Evolutionary conservation across 2,888 invertebrate species (phyloP).

Genomic region (Nymphalis urticae): DNA sequence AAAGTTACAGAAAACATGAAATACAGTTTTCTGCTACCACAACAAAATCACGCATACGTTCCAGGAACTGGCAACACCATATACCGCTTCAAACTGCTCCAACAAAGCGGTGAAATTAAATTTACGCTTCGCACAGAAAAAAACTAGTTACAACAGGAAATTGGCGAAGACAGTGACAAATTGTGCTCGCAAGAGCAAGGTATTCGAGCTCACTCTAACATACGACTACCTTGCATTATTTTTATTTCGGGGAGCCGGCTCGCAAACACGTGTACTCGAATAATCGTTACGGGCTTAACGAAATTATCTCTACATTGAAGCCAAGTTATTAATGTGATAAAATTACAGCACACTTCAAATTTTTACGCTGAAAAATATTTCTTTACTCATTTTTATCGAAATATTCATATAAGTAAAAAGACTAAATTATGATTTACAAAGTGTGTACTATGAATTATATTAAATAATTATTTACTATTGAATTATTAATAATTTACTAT

Average conservation of each 20-base stretch:
- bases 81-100: slow-evolving; percentile 60
- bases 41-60: background rate
- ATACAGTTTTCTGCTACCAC: background rate
- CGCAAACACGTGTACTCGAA: slow-evolving; percentile 21
- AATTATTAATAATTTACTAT: too few species aligned
- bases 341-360: background rate
- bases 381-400: too few species aligned
- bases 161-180: slow-evolving; percentile 80
- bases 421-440: too few species aligned
- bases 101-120: slow-evolving; percentile 78
- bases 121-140: slow-evolving; percentile 77
- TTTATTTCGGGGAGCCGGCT: slow-evolving; percentile 43
- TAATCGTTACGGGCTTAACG: slow-evolving; percentile 4
- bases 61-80: slow-evolving; percentile 3
- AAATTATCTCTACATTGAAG: background rate
- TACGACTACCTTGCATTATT: slow-evolving; percentile 43
- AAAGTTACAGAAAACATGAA: background rate
- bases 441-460: too few species aligned
- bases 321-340: background rate
- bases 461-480: too few species aligned
- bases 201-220: slow-evolving; percentile 53
- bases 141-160: slow-evolving; percentile 80
- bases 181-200: slow-evolving; percentile 69
- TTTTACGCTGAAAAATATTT: background rate
- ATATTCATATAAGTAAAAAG: too few species aligned